Evolutionary conservation across 2,113 vertebrate genomes (phyloP), one percentile per base, ranked within the genome.

Genomic region (Ranitomeya imitator): DNA sequence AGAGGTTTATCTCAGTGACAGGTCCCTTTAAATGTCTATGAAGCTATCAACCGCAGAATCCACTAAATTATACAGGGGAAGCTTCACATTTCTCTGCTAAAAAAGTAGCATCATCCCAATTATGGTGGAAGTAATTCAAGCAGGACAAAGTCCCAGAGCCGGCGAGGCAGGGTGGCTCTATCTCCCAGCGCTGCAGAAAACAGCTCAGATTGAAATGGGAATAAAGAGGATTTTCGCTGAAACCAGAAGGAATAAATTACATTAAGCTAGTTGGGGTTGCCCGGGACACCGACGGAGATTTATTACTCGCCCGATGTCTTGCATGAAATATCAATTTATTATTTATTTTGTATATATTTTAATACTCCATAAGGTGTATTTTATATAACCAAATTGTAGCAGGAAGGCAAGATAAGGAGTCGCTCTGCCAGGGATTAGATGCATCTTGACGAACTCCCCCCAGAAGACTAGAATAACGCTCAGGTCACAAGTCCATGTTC

Each of bases 211-310:
- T 82, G 52, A 87, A 73, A 82, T 51, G 21, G 16, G 21, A 81
- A 78, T 18, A 87, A 80, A 80, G 86, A 61, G 86, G 86, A 87
- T 87, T 87, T 87, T 82, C 51, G 23, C 12, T 87, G 86, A 71
- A 80, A 81, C 74, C 51, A 80, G 76, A 87, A 2, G 74, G 52
- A 87, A 69, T 59, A 80, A 87, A 79, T 87, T 69, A 81, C 78
- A 54, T 67, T 87, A 54, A 69, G 79, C 67, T 71, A 13, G 52
- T 60, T 59, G 79, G 86, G 57, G 54, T 55, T 85, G 60, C 67
- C 67, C 14, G 6, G 65, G 71, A 86, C 71, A 51, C 85, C 18
- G 57, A 61, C 85, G 45, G 31, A 63, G 74, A 81, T 82, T 82
- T 82, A 87, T 73, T 82, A 63, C 61, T 87, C n/a, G 63, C 67